These are phyloP conservation scores for Conomelus anceps DNA, from an alignment of 2,888 invertebrate genomes.

Conservation along the genomic window DNA sequence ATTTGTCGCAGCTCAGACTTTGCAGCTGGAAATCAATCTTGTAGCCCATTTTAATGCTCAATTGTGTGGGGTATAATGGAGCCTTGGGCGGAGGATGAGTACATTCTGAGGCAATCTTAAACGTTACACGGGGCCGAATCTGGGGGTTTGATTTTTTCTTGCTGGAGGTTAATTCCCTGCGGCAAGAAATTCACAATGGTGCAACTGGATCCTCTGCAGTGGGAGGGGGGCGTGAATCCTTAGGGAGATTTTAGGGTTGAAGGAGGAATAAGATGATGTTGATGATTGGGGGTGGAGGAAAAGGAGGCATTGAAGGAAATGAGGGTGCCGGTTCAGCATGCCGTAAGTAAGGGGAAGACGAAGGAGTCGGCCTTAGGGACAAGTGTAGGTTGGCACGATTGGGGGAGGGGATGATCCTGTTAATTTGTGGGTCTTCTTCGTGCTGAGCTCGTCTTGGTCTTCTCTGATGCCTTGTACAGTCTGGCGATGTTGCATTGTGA, in stretches of 20 bases:
- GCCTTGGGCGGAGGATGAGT: neutral
- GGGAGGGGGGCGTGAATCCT: neutral
- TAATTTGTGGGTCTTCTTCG: neutral
- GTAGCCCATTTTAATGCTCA: neutral
- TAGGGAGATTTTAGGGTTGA: neutral
- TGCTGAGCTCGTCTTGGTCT: neutral
- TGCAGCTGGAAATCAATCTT: neutral
- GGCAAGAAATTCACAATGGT: neutral
- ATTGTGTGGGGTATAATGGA: neutral
- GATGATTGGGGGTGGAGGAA: neutral
- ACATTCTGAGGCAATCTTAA: neutral
- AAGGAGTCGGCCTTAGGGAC: neutral
- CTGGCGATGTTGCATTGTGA: neutral
- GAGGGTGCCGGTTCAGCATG: neutral
- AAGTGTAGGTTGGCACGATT: neutral
- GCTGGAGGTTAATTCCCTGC: neutral
- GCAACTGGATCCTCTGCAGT: neutral
- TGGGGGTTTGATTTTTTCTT: neutral
- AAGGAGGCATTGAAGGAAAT: neutral
- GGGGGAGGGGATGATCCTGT: neutral
- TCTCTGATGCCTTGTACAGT: neutral
- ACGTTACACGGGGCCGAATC: neutral
- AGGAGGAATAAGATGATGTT: neutral
- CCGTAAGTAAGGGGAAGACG: neutral
- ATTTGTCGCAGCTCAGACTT: neutral